Evolutionary conservation across 1,140 invertebrate genomes (phyloP).

Genomic region (Nilaparvata lugens): DNA sequence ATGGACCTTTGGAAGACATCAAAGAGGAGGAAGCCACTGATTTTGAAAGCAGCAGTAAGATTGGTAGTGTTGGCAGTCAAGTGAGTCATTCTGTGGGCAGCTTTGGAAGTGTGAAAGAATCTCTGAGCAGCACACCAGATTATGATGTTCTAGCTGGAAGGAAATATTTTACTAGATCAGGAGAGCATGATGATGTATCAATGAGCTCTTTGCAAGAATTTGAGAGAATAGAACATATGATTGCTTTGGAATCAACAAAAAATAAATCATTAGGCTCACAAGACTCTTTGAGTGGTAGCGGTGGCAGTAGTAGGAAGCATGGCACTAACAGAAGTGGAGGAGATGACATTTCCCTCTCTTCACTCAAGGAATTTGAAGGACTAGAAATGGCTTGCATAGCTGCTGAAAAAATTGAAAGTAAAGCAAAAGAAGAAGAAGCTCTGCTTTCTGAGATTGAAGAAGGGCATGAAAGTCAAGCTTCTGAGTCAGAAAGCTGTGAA

Average conservation of each 20-base stretch:
- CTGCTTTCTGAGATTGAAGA: constrained; percentile 63
- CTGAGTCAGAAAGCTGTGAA: constrained; percentile 56
- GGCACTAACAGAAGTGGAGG: constrained; percentile 64
- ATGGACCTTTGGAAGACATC: constrained; percentile 78
- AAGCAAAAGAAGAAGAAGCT: constrained; percentile 71
- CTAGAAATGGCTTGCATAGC: constrained; percentile 80
- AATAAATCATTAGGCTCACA: constrained; percentile 54
- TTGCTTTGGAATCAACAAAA: constrained; percentile 51
- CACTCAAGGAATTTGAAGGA: constrained; percentile 89
- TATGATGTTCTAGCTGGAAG: constrained; percentile 71
- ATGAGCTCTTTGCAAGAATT: constrained; percentile 90
- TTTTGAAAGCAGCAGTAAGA: constrained; percentile 66
- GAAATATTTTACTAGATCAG: constrained; percentile 63
- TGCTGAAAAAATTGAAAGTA: constrained; percentile 68
- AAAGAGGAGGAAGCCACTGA: constrained; percentile 82
- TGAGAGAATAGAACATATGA: constrained; percentile 76
- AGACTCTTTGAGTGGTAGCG: constrained; percentile 61
- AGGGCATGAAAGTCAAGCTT: constrained; percentile 51
- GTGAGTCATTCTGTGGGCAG: constrained; percentile 65
- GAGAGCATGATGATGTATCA: constrained; percentile 84
- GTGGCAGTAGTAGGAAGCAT: constrained; percentile 45
- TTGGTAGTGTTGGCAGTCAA: constrained; percentile 69
- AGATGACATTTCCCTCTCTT: constrained; percentile 84
- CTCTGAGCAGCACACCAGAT: constrained; percentile 71
- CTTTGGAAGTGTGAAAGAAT: constrained; percentile 64